Percentiles rank a stretch among this genome's conserved stretches.
These are phyloP conservation scores for Rhagium mordax DNA, from an alignment of 2,888 invertebrate genomes.

Conservation along the genomic window DNA sequence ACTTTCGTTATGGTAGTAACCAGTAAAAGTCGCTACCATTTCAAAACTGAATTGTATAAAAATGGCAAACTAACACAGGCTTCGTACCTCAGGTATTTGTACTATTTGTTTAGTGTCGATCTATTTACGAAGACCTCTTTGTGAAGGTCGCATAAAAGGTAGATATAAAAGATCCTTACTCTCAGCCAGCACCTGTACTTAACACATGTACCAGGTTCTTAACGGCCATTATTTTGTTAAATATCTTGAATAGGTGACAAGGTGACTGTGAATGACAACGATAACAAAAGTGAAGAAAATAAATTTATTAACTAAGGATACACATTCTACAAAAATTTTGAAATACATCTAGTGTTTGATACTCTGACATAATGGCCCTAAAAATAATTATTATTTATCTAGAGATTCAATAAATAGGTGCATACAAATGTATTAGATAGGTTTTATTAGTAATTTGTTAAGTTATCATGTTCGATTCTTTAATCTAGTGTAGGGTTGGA, in stretches of 20 bases:
- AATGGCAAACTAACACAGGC: not conserved
- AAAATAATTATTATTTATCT: not conserved
- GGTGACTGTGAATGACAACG: not conserved
- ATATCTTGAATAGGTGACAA: slow-evolving; percentile 6
- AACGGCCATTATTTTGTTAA: not conserved
- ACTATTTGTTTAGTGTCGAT: not conserved
- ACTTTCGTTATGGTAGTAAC: not conserved
- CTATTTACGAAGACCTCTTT: not conserved
- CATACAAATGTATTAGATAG: too few species aligned
- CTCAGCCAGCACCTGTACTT: not conserved
- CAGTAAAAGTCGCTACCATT: not conserved
- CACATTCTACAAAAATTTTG: not conserved
- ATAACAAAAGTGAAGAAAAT: not conserved
- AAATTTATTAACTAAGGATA: not conserved
- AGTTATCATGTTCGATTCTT: too few species aligned
- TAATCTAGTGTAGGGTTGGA: too few species aligned
- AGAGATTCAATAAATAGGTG: too few species aligned
- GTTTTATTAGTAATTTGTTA: too few species aligned
- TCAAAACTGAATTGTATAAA: not conserved
- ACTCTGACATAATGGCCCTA: not conserved
- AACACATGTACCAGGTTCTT: not conserved
- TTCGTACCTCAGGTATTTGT: not conserved
- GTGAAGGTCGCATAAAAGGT: not conserved
- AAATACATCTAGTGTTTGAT: not conserved
- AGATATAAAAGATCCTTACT: not conserved